Conservation (phyloP, 2,797 vertebrate species). For the Strix occidentalis region DNA sequence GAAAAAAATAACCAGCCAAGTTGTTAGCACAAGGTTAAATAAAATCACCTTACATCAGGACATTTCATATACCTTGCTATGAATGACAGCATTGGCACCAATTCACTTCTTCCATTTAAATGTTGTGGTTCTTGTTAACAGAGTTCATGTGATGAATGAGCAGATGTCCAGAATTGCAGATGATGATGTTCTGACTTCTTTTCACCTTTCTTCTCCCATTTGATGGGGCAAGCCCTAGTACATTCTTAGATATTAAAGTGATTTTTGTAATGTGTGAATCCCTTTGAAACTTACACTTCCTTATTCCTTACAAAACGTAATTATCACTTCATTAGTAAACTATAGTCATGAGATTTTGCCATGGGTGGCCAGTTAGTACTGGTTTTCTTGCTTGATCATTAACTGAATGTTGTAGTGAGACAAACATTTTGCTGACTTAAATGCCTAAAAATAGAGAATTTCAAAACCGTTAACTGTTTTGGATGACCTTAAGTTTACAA, state of each 20-base stretch:
- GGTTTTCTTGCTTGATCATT: conserved; percentile 14
- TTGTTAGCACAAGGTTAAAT: not conserved
- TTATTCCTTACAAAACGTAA: not conserved
- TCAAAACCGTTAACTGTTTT: not conserved
- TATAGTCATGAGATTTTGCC: not conserved
- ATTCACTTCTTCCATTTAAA: not conserved
- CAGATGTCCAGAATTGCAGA: not conserved
- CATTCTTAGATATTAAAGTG: not conserved
- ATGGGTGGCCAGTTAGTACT: not conserved
- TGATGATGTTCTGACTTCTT: not conserved
- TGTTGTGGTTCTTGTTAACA: not conserved
- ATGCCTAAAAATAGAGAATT: not conserved
- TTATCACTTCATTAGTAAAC: not conserved
- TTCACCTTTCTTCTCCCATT: not conserved
- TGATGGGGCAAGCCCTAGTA: not conserved
- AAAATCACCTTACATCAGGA: not conserved
- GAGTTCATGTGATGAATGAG: not conserved
- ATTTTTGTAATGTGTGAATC: not conserved
- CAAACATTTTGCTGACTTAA: not conserved
- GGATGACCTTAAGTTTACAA: conserved; percentile 15
- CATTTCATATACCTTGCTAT: not conserved
- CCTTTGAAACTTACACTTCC: not conserved
- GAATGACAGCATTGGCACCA: not conserved
- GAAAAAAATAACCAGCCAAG: not conserved
- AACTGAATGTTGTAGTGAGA: not conserved